These are phyloP conservation scores for Pachyramphus minor DNA, from an alignment of 2,113 vertebrate species.

Conservation along the genomic window DNA sequence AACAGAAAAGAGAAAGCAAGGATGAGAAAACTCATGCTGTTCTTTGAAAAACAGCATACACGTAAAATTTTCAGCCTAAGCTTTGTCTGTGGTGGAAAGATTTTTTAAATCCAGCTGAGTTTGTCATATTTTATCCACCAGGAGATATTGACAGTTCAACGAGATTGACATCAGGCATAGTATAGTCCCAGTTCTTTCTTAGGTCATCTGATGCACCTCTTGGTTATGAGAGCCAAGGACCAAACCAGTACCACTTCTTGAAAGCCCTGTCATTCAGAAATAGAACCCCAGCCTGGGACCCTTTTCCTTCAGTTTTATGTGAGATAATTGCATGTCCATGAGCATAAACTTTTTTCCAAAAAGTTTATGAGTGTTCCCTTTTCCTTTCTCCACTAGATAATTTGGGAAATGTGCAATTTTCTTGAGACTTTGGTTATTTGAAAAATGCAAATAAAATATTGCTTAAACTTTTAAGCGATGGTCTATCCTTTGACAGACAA, in stretches of 20 bases:
- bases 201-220: not conserved
- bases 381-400: not conserved
- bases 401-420: not conserved
- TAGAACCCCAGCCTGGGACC: rapidly evolving
- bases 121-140: not conserved
- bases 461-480: not conserved
- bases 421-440: not conserved
- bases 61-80: not conserved
- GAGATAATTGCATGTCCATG: not conserved
- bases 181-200: not conserved
- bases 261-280: not conserved
- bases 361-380: not conserved
- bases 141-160: not conserved
- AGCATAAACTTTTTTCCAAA: not conserved
- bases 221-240: not conserved
- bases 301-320: not conserved
- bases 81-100: not conserved
- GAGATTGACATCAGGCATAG: not conserved
- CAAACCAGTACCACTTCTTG: not conserved
- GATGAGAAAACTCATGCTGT: not conserved
- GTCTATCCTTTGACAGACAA: not conserved
- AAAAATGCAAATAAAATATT: not conserved
- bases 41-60: not conserved
- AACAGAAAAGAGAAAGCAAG: not conserved
- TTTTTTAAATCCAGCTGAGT: not conserved